Percentiles rank a stretch among this genome's conserved stretches.
Conservation (phyloP, 2,113 vertebrate genomes). For the Pelodiscus sinensis region DNA sequence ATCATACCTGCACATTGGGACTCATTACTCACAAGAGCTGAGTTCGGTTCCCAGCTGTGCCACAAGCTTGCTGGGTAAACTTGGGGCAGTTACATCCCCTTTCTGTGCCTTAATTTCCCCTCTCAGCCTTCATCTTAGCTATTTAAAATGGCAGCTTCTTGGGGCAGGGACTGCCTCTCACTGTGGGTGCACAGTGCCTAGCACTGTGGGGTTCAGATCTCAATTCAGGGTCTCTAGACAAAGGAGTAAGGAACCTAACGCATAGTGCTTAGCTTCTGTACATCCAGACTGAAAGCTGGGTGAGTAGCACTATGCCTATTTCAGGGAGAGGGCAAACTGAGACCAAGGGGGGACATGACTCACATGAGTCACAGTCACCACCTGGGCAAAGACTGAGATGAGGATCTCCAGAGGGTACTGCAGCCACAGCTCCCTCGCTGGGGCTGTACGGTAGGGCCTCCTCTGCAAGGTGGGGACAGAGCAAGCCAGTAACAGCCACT, state of each 20-base stretch:
- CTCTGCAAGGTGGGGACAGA: background rate
- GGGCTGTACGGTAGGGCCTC: background rate
- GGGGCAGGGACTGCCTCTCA: background rate
- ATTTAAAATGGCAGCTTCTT: background rate
- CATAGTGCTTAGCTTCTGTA: background rate
- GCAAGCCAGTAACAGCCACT: background rate
- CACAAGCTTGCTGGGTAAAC: background rate
- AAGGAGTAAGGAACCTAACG: background rate
- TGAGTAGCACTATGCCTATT: background rate
- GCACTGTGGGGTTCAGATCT: background rate
- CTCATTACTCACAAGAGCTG: background rate
- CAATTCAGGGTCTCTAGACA: background rate
- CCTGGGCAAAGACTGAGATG: background rate
- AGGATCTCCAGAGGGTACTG: background rate
- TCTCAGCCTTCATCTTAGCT: background rate
- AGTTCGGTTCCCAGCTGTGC: too few species aligned
- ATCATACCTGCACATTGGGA: background rate
- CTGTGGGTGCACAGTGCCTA: background rate
- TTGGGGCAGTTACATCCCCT: background rate
- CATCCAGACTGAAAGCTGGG: background rate
- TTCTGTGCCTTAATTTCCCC: background rate
- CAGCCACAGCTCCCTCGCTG: background rate
- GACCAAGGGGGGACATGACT: background rate
- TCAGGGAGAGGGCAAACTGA: background rate
- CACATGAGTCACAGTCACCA: background rate